These are phyloP conservation scores for Chlorodrepanis virens DNA, from an alignment of 2,113 vertebrate genomes.

Conservation along the genomic window DNA sequence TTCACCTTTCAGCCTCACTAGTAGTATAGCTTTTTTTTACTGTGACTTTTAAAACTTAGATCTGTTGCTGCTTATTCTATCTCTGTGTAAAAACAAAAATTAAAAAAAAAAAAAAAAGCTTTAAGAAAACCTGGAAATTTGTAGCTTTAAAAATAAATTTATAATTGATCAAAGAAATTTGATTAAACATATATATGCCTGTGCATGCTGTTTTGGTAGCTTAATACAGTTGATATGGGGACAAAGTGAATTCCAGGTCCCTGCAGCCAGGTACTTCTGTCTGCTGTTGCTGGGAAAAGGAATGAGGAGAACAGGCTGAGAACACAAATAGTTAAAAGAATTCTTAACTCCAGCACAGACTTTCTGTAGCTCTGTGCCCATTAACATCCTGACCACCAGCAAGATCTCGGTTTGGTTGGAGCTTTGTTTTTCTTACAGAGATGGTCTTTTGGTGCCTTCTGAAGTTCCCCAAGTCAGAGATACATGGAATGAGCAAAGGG, in stretches of 20 bases:
- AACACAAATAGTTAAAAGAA: neutral
- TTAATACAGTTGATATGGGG: neutral
- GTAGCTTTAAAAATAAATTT: neutral
- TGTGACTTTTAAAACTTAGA: neutral
- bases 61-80: neutral
- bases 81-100: neutral
- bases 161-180: neutral
- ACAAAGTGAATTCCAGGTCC: neutral
- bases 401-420: neutral
- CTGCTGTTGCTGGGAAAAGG: neutral
- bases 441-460: neutral
- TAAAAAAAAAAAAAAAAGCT: neutral
- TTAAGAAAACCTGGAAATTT: neutral
- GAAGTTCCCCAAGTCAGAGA: neutral
- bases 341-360: neutral
- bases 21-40: neutral
- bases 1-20: neutral
- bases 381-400: neutral
- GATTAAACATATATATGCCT: neutral
- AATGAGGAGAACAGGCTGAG: neutral
- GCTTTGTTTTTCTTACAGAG: neutral
- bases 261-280: neutral
- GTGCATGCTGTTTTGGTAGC: neutral
- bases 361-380: neutral
- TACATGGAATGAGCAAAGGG: neutral